phyloP scores from a whole-genome alignment of 1,140 invertebrate genomes.

The Eufriesea mexicana region DNA sequence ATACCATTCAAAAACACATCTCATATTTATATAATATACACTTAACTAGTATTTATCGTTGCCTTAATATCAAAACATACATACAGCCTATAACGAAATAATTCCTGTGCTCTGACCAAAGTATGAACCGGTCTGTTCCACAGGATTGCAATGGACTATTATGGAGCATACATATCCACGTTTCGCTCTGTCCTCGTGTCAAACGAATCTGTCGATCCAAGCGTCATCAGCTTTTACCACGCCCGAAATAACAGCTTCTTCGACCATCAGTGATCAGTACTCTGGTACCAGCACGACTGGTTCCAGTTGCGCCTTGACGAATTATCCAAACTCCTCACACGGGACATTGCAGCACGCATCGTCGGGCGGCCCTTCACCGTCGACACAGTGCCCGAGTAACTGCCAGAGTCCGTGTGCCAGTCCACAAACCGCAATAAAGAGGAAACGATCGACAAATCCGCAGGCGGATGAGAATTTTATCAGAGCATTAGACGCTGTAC shows the following conservation, averaged over 20 bases:
- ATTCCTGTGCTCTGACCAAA: slow-evolving; percentile 74
- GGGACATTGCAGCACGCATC: slow-evolving; percentile 69
- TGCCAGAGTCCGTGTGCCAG: slow-evolving; percentile 79
- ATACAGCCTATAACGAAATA: slow-evolving; percentile 50
- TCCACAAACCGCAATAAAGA: slow-evolving; percentile 80
- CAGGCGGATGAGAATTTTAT: slow-evolving; percentile 91
- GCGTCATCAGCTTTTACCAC: slow-evolving; percentile 78
- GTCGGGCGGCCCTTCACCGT: slow-evolving; percentile 69
- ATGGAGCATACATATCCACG: slow-evolving; percentile 86
- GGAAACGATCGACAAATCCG: slow-evolving; percentile 86
- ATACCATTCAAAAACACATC: slow-evolving; percentile 2
- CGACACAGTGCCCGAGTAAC: slow-evolving; percentile 75
- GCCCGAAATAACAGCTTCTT: slow-evolving; percentile 79
- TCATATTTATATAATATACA: slow-evolving; percentile 14
- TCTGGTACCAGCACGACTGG: slow-evolving; percentile 71
- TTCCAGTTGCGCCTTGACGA: slow-evolving; percentile 75
- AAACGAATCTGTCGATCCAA: slow-evolving; percentile 83
- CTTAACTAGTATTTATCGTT: slow-evolving; percentile 43
- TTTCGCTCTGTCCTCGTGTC: slow-evolving; percentile 85
- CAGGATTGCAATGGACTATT: slow-evolving; percentile 88
- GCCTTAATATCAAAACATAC: slow-evolving; percentile 45
- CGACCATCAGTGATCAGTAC: slow-evolving; percentile 77
- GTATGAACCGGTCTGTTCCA: slow-evolving; percentile 80
- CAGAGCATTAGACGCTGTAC: slow-evolving; percentile 89
- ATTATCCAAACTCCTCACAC: slow-evolving; percentile 75